Conservation (phyloP, 1,140 invertebrate species). For the Solenopsis fugax region DNA sequence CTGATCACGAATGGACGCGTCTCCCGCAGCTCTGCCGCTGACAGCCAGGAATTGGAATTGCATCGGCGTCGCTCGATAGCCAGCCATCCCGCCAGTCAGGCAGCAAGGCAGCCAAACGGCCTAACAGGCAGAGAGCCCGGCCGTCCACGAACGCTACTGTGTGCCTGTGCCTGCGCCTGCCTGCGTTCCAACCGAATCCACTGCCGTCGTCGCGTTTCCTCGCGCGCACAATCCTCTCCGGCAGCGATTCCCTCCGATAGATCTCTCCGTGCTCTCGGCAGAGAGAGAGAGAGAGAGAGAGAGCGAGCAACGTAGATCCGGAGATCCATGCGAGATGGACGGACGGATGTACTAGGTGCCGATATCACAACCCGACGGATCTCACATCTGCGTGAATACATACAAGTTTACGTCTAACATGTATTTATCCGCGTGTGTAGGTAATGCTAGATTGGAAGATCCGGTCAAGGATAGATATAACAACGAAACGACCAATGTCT, state of each 20-base stretch:
- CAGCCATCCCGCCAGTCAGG: constrained; percentile 81
- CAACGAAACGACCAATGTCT: constrained; percentile 2
- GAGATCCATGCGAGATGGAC: constrained; percentile 66
- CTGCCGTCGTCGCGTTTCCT: constrained; percentile 55
- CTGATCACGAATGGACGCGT: constrained; percentile 87
- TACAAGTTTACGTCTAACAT: constrained; percentile 33
- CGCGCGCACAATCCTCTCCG: constrained; percentile 59
- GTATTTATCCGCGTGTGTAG: neutral
- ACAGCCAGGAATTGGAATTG: constrained; percentile 87
- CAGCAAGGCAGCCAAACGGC: constrained; percentile 79
- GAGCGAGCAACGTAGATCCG: constrained; percentile 28
- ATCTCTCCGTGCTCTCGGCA: constrained; percentile 10
- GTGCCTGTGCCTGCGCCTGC: constrained; percentile 50
- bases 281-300: constrained; percentile 36
- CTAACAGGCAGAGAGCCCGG: constrained; percentile 70
- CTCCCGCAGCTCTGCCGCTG: constrained; percentile 86
- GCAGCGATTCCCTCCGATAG: constrained; percentile 28
- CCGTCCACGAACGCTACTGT: constrained; percentile 63
- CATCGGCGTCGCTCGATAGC: constrained; percentile 87
- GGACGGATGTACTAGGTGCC: constrained; percentile 61
- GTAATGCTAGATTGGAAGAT: constrained; percentile 34
- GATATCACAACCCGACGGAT: constrained; percentile 39
- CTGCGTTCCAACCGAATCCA: constrained; percentile 69
- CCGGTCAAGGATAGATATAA: constrained; percentile 13
- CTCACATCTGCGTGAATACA: constrained; percentile 35